Evolutionary conservation across 37 sponge, comb jelly and placozoan species (phyloP), one percentile per base, ranked within the genome.

Genomic region (Tethya wilhelma): DNA sequence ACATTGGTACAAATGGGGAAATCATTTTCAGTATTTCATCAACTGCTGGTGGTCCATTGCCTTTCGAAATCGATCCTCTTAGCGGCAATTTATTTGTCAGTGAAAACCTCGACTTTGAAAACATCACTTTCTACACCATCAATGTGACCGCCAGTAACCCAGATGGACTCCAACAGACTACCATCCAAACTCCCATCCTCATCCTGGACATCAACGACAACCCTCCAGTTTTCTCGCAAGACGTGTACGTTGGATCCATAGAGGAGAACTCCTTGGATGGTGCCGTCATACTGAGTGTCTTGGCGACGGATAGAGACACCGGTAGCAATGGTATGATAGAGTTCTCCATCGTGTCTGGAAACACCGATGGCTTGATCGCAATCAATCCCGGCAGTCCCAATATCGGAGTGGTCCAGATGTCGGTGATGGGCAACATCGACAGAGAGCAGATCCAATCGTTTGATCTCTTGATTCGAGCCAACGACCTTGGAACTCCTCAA

Each of bases 181-280:
- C 57, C 11, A 42, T 46, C 12, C 0, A 2, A 0, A 69, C 73
- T 3, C 11, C 4, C 9, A 69, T 88, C 20, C 2, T 38, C 2
- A 43, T 88, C 2, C n/a, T 60, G 2, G 89, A 93, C 38, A 79
- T 89, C 0, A 93, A 93, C 56, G 93, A 93, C 68, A 67, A 79
- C 8, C 44, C 86, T 34, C 91, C 91, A 1, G n/a, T 74, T 2
- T 86, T 90, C 25, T n/a, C 26, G 25, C 9, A 28, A 34, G 70
- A 44, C 12, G 58, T 37, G 36, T 81, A 81, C 60, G 38, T 0
- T 31, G 81, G 44, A 3, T 43, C 62, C 0, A 75, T 91, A 0
- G 34, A 0, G 4, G 91, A 91, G 45, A 37, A 53, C 0, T 29
- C 78, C 5, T 31, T 1, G 4, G 58, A n/a, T 1, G 69, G 69